phyloP scores from a whole-genome alignment of 2,797 vertebrate genomes.

The Tadarida brasiliensis region DNA sequence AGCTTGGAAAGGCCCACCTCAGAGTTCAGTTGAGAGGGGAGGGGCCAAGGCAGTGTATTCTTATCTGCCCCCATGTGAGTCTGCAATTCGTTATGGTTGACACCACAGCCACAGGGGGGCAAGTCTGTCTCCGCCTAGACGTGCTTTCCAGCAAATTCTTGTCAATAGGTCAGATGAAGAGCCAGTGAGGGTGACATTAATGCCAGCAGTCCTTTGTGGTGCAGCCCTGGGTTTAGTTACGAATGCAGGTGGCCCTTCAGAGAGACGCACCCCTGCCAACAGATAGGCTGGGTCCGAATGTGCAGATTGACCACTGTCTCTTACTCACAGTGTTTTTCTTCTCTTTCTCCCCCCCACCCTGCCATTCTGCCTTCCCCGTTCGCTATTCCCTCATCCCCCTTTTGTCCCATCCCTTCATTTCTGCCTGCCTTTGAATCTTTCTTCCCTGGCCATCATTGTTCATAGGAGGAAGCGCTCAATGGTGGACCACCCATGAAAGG shows the following conservation, averaged over 20 bases:
- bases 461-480: background rate
- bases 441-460: background rate
- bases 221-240: background rate
- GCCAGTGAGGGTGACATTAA: background rate
- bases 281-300: accelerated
- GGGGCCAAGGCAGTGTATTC: background rate
- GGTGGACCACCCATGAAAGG: constrained; percentile 39
- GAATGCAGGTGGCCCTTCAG: background rate
- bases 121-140: background rate
- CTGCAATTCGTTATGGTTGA: background rate
- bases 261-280: accelerated
- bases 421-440: background rate
- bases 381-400: background rate
- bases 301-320: background rate
- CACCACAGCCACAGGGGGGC: background rate
- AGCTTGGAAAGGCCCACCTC: background rate
- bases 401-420: background rate
- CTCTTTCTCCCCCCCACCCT: background rate
- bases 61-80: background rate
- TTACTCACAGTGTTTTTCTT: background rate
- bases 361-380: background rate
- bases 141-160: background rate
- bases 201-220: background rate
- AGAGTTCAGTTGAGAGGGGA: background rate
- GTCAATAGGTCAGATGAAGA: background rate